Conservation (phyloP, 2,113 vertebrate genomes). For the Amazona guildingii region DNA sequence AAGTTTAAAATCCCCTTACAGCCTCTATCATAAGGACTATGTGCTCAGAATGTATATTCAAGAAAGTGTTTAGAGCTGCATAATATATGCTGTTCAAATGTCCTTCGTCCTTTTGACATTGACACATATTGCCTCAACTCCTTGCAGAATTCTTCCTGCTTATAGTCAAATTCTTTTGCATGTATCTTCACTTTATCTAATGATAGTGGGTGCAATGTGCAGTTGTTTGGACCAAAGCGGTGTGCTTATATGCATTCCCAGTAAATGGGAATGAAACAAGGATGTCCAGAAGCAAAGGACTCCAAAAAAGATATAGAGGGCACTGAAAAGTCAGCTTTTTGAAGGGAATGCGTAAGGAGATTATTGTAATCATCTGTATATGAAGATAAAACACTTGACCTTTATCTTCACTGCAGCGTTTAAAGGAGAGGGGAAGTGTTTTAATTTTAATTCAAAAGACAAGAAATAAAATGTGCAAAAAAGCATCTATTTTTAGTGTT, state of each 20-base stretch:
- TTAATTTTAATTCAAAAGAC: conserved; percentile 38
- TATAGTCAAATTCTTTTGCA: neutral
- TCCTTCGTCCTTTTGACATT: conserved; percentile 48
- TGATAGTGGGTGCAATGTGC: neutral
- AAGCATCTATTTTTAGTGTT: neutral
- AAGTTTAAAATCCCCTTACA: conserved; percentile 49
- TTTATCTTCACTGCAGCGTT: conserved; percentile 37
- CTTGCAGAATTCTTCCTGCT: neutral
- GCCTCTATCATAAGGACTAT: neutral
- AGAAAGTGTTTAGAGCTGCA: conserved; percentile 38
- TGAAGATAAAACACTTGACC: conserved; percentile 54
- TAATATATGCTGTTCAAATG: conserved; percentile 11
- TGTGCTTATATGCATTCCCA: neutral
- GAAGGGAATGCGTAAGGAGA: conserved; percentile 17
- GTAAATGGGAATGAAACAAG: conserved; percentile 14
- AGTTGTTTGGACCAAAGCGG: conserved; percentile 11
- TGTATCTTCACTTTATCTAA: neutral
- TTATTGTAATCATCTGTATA: conserved; percentile 56
- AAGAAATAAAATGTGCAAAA: conserved; percentile 2
- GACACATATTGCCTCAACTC: conserved; percentile 6
- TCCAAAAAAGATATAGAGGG: neutral
- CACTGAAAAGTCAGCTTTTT: conserved; percentile 44
- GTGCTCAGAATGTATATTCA: conserved; percentile 30
- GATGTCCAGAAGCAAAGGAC: conserved; percentile 31
- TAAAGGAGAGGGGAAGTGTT: conserved; percentile 14